A percentile compares a stretch with the other conserved stretches of the same genome.
These are phyloP conservation scores for Dione juno DNA, from an alignment of 2,888 invertebrate genomes.

Conservation along the genomic window DNA sequence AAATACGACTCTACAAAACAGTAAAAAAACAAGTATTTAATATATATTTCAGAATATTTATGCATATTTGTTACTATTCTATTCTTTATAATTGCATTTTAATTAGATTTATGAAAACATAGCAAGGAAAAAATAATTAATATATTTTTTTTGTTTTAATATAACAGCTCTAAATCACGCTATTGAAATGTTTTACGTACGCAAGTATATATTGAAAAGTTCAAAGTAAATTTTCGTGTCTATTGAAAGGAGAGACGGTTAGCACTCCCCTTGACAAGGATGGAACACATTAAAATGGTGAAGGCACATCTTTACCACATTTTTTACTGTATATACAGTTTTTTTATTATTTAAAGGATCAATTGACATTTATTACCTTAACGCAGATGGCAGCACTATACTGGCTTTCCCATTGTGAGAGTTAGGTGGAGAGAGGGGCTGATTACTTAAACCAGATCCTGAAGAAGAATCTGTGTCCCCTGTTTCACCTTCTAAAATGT, in stretches of 20 bases:
- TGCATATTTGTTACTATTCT: background rate
- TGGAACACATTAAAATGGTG: slow-evolving; percentile 51
- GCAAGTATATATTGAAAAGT: slow-evolving; percentile 42
- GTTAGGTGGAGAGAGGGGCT: slow-evolving; percentile 67
- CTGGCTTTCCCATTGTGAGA: slow-evolving; percentile 64
- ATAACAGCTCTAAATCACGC: slow-evolving; percentile 39
- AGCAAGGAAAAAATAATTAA: background rate
- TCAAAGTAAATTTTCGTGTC: slow-evolving; percentile 36
- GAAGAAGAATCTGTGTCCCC: slow-evolving; percentile 80
- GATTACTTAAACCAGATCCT: slow-evolving; percentile 68
- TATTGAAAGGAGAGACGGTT: slow-evolving; percentile 54
- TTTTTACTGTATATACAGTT: slow-evolving; percentile 41
- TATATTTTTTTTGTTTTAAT: background rate
- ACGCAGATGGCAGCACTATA: slow-evolving; percentile 67
- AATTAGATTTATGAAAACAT: too few relatives aligned
- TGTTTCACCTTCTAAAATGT: slow-evolving; percentile 60
- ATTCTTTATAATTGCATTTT: background rate
- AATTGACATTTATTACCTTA: too few relatives aligned
- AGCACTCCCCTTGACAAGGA: slow-evolving; percentile 53
- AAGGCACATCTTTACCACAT: slow-evolving; percentile 52
- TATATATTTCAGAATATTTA: background rate
- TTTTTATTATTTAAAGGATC: too few relatives aligned
- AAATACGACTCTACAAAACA: background rate
- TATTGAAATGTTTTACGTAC: slow-evolving; percentile 39
- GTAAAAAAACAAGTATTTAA: background rate